Conservation (phyloP, 2,797 vertebrate genomes). For the Pangasius macronema region DNA sequence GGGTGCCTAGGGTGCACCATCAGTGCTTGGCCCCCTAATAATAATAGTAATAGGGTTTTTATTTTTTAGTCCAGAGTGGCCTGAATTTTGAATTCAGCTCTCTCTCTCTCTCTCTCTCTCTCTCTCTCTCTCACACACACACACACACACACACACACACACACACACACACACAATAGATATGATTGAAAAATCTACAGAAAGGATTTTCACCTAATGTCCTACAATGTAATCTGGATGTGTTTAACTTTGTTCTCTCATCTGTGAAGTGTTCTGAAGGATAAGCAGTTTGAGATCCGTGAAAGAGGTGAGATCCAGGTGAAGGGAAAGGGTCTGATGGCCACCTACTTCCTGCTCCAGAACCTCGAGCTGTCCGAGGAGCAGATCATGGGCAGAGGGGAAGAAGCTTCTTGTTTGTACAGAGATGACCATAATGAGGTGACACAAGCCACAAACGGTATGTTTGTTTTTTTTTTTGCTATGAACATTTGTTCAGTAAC, state of each 20-base stretch:
- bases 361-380: constrained; percentile 70
- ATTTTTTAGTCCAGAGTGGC: too few relatives aligned
- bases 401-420: constrained; percentile 46
- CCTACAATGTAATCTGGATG: not conserved
- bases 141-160: not conserved
- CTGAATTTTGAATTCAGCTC: not conserved
- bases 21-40: not conserved
- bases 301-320: constrained; percentile 77
- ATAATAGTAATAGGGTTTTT: not conserved
- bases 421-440: constrained; percentile 35
- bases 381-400: constrained; percentile 73
- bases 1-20: too few relatives aligned
- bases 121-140: too few relatives aligned
- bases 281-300: constrained; percentile 60
- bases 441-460: constrained; percentile 21
- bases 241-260: not conserved
- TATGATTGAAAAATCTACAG: not conserved
- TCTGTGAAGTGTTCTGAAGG: constrained; percentile 57
- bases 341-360: constrained; percentile 76
- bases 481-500: not conserved
- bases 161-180: not conserved
- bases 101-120: too few relatives aligned
- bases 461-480: not conserved
- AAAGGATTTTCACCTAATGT: not conserved
- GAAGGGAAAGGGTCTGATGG: constrained; percentile 83